A percentile compares a stretch with the other conserved stretches of the same genome.
These are phyloP conservation scores for Euura lappo DNA, from an alignment of 1,140 invertebrate species.

Conservation along the genomic window DNA sequence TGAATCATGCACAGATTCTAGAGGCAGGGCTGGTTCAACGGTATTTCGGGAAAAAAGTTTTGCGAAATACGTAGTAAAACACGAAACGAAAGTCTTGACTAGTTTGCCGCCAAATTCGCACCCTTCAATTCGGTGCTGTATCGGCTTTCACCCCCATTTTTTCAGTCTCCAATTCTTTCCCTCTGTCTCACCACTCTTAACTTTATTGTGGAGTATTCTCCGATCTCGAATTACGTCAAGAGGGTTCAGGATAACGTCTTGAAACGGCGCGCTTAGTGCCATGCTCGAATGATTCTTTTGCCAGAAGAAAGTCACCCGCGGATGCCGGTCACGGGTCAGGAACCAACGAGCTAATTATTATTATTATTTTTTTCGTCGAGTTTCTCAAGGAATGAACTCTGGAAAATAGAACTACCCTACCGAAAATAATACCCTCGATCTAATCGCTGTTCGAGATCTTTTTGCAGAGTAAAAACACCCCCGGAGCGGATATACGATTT, in stretches of 20 bases:
- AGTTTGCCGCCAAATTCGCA: background rate
- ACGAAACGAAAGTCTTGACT: too few species aligned
- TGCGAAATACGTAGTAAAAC: too few species aligned
- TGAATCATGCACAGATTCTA: too few species aligned
- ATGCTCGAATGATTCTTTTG: background rate
- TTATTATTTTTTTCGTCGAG: background rate
- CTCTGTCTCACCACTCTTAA: background rate
- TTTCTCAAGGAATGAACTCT: background rate
- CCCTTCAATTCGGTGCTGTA: background rate
- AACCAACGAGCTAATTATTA: background rate
- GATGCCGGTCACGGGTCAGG: background rate
- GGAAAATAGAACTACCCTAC: background rate
- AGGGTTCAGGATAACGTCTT: background rate
- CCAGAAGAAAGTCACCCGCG: background rate
- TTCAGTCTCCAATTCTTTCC: background rate
- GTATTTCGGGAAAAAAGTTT: too few species aligned
- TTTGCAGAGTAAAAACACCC: background rate
- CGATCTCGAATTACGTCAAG: background rate
- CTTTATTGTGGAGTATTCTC: background rate
- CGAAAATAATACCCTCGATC: background rate
- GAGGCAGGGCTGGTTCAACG: too few species aligned
- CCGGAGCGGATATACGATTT: background rate
- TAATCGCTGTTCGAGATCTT: background rate
- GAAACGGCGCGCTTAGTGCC: background rate
- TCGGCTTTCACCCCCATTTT: background rate